A percentile compares a stretch with the other conserved stretches of the same genome.
Evolutionary conservation across 2,888 invertebrate species (phyloP).

Genomic region (Spodoptera picta): DNA sequence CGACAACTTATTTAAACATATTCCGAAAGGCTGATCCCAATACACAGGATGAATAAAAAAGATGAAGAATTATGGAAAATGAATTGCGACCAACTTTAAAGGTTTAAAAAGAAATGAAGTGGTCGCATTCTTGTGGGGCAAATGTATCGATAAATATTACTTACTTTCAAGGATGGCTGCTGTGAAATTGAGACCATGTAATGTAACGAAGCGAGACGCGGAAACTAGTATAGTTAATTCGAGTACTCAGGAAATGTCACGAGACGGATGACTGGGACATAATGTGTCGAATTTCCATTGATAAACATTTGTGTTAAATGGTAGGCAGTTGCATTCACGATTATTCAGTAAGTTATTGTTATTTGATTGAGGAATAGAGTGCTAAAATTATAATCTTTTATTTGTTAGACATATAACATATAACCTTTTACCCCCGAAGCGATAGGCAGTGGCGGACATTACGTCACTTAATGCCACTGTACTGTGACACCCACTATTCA

Average conservation of each 20-base stretch:
- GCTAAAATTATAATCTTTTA: too few relatives aligned
- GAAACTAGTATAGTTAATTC: constrained; percentile 35
- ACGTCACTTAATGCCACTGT: too few relatives aligned
- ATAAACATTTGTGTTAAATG: too few relatives aligned
- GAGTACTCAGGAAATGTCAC: constrained; percentile 40
- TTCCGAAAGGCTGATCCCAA: constrained; percentile 9
- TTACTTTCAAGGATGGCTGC: constrained; percentile 36
- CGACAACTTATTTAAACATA: background rate
- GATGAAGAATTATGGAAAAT: constrained; percentile 32
- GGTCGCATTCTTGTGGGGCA: constrained; percentile 27
- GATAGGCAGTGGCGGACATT: too few relatives aligned
- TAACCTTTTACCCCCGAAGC: too few relatives aligned
- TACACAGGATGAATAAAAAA: constrained; percentile 7
- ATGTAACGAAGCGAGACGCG: constrained; percentile 36
- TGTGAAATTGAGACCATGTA: constrained; percentile 22
- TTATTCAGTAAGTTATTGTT: too few relatives aligned
- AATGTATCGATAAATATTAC: constrained; percentile 8
- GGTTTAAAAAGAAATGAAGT: constrained; percentile 29
- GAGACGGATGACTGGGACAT: constrained; percentile 21
- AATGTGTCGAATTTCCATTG: constrained; percentile 8
- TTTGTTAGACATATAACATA: too few relatives aligned
- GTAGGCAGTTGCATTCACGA: too few relatives aligned
- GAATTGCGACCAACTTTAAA: constrained; percentile 20
- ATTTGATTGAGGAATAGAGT: too few relatives aligned
- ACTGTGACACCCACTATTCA: too few relatives aligned